phyloP scores from a whole-genome alignment of 2,888 invertebrate genomes.

The Pherbina coryleti region DNA sequence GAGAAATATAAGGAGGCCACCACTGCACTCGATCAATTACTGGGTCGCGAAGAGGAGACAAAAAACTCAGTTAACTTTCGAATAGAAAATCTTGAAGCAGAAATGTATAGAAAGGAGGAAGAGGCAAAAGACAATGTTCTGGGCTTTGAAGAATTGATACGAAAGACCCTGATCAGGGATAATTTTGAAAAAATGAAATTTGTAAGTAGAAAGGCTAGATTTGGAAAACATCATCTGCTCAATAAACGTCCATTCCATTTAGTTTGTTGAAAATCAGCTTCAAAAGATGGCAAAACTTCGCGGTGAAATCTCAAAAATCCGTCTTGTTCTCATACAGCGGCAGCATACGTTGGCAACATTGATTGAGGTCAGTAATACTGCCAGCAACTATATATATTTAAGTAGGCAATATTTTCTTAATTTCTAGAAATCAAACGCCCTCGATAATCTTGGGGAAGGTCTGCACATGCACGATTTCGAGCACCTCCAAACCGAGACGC shows the following conservation, averaged over 20 bases:
- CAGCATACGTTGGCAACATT: conserved; percentile 55
- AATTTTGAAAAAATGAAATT: conserved; percentile 42
- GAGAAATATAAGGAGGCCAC: conserved; percentile 48
- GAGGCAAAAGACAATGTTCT: conserved; percentile 26
- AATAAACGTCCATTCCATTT: background rate
- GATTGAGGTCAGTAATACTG: conserved; percentile 49
- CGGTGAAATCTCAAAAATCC: conserved; percentile 56
- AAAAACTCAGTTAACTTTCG: conserved; percentile 18
- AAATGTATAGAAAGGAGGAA: background rate
- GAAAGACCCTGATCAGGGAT: conserved; percentile 34
- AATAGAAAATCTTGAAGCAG: background rate
- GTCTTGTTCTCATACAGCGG: conserved; percentile 55
- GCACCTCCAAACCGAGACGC: conserved; percentile 58
- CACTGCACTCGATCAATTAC: conserved; percentile 49
- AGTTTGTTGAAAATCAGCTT: conserved; percentile 50
- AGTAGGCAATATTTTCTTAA: background rate
- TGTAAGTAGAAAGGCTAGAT: conserved; percentile 39
- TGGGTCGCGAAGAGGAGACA: conserved; percentile 33
- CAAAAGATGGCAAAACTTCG: conserved; percentile 52
- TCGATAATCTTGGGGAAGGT: conserved; percentile 60
- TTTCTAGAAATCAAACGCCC: conserved; percentile 53
- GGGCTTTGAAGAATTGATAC: conserved; percentile 39
- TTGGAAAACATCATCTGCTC: background rate
- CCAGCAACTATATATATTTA: background rate
- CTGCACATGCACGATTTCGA: conserved; percentile 59